These are phyloP conservation scores for Trialeurodes vaporariorum DNA, from an alignment of 1,140 invertebrate genomes.

Conservation along the genomic window DNA sequence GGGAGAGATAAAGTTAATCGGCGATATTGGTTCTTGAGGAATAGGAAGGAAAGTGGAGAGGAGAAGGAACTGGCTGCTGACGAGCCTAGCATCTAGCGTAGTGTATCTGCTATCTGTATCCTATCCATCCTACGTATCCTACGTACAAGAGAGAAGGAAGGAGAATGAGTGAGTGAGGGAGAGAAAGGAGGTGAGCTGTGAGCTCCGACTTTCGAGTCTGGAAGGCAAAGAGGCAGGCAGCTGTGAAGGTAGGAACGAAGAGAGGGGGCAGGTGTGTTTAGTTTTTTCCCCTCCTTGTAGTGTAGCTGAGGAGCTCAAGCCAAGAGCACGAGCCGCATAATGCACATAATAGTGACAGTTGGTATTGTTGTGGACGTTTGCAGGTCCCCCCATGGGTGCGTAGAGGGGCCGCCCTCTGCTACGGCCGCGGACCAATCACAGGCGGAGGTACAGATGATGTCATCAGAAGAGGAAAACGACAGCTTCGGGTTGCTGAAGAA, in stretches of 20 bases:
- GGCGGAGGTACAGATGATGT: background rate
- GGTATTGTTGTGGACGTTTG: background rate
- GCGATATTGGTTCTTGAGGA: too few relatives aligned
- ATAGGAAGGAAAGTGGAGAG: background rate
- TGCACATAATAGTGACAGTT: background rate
- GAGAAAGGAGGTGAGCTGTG: background rate
- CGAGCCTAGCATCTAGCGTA: too few relatives aligned
- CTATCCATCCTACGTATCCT: too few relatives aligned
- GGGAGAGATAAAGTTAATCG: background rate
- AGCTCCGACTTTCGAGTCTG: background rate
- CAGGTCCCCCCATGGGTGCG: background rate
- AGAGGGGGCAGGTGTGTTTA: background rate
- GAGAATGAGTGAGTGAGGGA: too few relatives aligned
- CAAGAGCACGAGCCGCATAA: background rate
- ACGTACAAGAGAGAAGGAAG: too few relatives aligned
- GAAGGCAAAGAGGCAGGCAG: background rate
- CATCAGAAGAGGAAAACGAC: slow-evolving; percentile 32
- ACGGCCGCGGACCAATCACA: background rate
- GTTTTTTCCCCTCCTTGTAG: background rate
- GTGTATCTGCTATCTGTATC: too few relatives aligned
- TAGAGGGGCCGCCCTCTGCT: background rate
- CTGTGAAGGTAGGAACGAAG: background rate
- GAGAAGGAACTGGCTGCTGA: background rate
- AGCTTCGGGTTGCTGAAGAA: slow-evolving; percentile 79
- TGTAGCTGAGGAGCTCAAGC: background rate